Base-by-base conservation (phyloP, 2,113 vertebrate species). In the Centropus unirufus region DNA sequence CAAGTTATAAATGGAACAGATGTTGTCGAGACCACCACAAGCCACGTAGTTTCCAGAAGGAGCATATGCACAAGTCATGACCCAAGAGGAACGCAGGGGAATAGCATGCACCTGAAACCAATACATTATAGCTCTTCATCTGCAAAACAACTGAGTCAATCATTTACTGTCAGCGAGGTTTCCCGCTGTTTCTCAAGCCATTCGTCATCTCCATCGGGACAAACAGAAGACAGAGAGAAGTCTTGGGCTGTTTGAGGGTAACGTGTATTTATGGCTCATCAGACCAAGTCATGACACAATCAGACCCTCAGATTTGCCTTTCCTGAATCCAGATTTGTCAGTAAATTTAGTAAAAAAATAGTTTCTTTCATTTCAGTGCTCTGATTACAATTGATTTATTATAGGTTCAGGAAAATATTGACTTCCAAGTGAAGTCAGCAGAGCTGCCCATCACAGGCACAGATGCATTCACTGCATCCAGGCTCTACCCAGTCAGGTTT, bases 1-100 rank as follows among this genome's bases (percentile, higher is more conserved):
- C 97, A 99, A 99, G 97, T 99, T 99, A 98, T 99, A 99, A 98
- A 99, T 99, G 97, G 99, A 99, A 96, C 99, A 99, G 96, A 99
- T 99, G 98, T 99, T 99, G 96, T 99, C 99, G 44, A 99, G 98
- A 66, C 99, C 99, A 92, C 99, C 99, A 32, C 99, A 99, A 96
- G 99, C 99, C 95, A 99, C 99, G 1, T 99, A 99, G 96, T 99
- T 99, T 66, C 99, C 99, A 93, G 99, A 99, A 46, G 99, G 99
- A 51, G 99, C 99, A 36, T 99, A 99, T 4, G 99, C 99, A 86
- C 99, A 99, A 32, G 99, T 99, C 99, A 99, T 99, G 95, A 99
- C 99, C 99, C 99, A 99, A 82, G 99, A 99, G 73, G 99, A 99
- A 68, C 99, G 99, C 98, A 99, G 97, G 3, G 99, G 99, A 92